Conservation (phyloP, 1,140 invertebrate species). For the Latrodectus geometricus region DNA sequence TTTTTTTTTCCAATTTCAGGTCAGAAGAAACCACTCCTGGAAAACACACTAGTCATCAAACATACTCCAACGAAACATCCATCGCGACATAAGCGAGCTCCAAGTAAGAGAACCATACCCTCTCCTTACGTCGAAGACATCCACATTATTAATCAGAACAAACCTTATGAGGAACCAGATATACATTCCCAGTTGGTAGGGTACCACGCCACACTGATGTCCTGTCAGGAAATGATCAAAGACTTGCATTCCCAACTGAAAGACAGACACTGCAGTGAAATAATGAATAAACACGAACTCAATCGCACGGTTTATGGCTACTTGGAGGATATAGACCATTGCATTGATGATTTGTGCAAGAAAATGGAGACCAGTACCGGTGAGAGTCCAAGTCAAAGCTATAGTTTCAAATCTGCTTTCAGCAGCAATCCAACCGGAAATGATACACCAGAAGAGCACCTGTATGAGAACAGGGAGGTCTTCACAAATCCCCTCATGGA, state of each 20-base stretch:
- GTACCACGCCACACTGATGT: conserved; percentile 51
- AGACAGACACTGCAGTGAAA: conserved; percentile 55
- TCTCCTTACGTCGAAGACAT: conserved; percentile 11
- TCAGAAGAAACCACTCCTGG: conserved; percentile 36
- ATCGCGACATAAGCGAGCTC: conserved; percentile 1
- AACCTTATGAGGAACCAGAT: conserved; percentile 32
- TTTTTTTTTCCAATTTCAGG: not conserved
- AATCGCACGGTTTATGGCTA: conserved; percentile 51
- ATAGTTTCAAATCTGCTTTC: conserved; percentile 35
- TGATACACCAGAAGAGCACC: conserved; percentile 16
- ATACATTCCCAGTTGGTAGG: conserved; percentile 42
- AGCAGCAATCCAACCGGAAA: not conserved
- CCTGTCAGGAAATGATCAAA: conserved; percentile 59
- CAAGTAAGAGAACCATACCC: not conserved
- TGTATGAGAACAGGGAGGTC: conserved; percentile 9
- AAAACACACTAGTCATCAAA: conserved; percentile 4
- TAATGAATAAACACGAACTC: conserved; percentile 48
- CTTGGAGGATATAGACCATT: conserved; percentile 51
- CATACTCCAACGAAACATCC: conserved; percentile 14
- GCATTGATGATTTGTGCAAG: conserved; percentile 55
- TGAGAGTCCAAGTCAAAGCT: conserved; percentile 29
- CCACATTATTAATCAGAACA: not conserved
- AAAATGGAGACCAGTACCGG: conserved; percentile 53
- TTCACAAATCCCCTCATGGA: not conserved
- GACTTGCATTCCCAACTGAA: conserved; percentile 51